Evolutionary conservation across 2,797 vertebrate genomes (phyloP), one percentile per base, ranked within the genome.

Genomic region (Peromyscus eremicus): DNA sequence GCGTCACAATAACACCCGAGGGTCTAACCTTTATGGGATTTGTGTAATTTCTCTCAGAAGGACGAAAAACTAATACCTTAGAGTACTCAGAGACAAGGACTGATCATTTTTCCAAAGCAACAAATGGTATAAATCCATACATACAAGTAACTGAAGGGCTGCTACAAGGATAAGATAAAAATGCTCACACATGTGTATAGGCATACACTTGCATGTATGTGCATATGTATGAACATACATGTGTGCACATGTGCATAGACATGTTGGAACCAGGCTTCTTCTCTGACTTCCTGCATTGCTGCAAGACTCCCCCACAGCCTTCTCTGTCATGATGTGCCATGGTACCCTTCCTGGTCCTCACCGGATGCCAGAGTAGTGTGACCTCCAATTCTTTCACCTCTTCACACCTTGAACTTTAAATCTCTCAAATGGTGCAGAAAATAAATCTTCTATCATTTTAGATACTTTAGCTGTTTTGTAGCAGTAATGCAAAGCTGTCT

Each of bases 21-120:
- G 12, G n/a, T 64, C 3, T 75, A 80, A 40, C 17, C 52, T 49
- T 89, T 29, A 14, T 84, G 32, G 66, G 23, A 82, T 71, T 86
- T 77, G 68, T 94, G 12, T 77, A 27, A 73, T 87, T 87, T 57
- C 23, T 17, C 3, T 9, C 46, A 94, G 23, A 85, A 62, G 27
- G n/a, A 70, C 11, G 75, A 89, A 88, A 80, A 60, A 79, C 16
- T 75, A 52, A 16, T 86, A 90, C 49, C 25, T 87, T 87, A 34
- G 79, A 87, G 81, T 87, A 71, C 57, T 90, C 77, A 27, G 17
- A 82, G 13, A 76, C 64, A 83, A 91, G 82, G 13, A 94, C 11
- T 66, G 81, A 49, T 66, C 60, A 32, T 86, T 92, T 94, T 37
- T 37, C 12, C 29, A 94, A 91, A 92, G 52, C 60, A 75, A 29